Evolutionary conservation across 2,888 invertebrate genomes (phyloP).

Genomic region (Drosophila diplacantha): DNA sequence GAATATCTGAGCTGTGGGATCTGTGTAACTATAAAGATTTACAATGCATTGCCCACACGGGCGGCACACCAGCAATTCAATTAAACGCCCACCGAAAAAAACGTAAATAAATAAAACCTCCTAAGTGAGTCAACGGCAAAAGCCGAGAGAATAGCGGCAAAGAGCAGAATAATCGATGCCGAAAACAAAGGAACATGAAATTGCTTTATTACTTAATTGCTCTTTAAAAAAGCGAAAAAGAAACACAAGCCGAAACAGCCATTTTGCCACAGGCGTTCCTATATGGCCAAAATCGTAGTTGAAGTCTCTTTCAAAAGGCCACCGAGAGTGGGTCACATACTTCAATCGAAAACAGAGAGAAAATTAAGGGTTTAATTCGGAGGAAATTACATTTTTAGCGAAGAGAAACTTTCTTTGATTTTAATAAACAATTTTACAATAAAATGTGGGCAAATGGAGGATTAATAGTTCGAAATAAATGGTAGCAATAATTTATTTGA

Average conservation of each 20-base stretch:
- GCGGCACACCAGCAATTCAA: slow-evolving; percentile 64
- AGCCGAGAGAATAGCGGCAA: slow-evolving; percentile 20
- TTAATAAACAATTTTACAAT: neutral
- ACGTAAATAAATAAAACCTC: slow-evolving; percentile 48
- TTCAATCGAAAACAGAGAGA: slow-evolving; percentile 31
- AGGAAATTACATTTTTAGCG: too few species aligned
- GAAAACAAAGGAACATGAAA: slow-evolving; percentile 71
- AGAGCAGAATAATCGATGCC: slow-evolving; percentile 56
- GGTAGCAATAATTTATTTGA: too few species aligned
- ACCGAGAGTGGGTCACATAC: slow-evolving; percentile 61
- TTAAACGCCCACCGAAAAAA: slow-evolving; percentile 65
- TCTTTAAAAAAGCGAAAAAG: slow-evolving; percentile 65
- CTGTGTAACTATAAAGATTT: slow-evolving; percentile 51
- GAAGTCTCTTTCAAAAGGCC: slow-evolving; percentile 54
- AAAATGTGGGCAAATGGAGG: too few species aligned
- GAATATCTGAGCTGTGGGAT: slow-evolving; percentile 55
- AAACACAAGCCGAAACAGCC: slow-evolving; percentile 45
- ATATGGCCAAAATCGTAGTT: slow-evolving; percentile 30
- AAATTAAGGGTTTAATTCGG: neutral
- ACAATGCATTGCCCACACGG: slow-evolving; percentile 63
- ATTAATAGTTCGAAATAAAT: too few species aligned
- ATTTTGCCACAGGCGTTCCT: slow-evolving; percentile 41
- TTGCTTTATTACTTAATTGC: slow-evolving; percentile 74
- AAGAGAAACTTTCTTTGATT: neutral
- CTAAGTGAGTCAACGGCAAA: slow-evolving; percentile 53